Percentiles rank a stretch among this genome's conserved stretches.
phyloP scores from a whole-genome alignment of 2,113 vertebrate species.

The Rhizomys pruinosus region DNA sequence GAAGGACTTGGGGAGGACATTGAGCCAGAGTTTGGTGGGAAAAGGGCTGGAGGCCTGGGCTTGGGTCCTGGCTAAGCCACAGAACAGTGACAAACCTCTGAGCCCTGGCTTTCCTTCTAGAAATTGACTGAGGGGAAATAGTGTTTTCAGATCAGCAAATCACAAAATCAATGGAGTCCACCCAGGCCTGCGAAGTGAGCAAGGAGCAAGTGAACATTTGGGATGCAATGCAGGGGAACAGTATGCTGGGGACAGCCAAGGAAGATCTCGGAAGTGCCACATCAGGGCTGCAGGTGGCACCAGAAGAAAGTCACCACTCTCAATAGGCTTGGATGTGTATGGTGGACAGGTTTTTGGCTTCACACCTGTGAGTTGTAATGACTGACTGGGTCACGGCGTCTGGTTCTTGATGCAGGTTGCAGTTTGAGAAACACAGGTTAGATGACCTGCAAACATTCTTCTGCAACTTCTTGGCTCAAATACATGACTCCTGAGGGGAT shows the following conservation, averaged over 20 bases:
- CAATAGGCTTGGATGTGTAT: background rate
- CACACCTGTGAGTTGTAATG: background rate
- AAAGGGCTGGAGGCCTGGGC: background rate
- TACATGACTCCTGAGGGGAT: background rate
- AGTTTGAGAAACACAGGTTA: background rate
- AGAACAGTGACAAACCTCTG: background rate
- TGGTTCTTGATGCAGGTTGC: background rate
- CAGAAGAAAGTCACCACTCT: background rate
- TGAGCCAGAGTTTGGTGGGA: background rate
- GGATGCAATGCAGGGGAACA: accelerated
- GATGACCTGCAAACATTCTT: background rate
- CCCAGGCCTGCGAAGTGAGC: background rate
- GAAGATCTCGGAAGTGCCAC: too few relatives aligned
- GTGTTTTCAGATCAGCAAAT: background rate
- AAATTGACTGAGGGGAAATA: accelerated
- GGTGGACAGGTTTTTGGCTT: background rate
- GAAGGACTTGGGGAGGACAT: background rate
- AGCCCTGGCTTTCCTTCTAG: background rate
- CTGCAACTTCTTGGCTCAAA: background rate
- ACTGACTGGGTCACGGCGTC: background rate
- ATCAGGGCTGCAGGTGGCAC: background rate
- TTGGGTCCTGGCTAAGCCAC: background rate
- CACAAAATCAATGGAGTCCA: background rate
- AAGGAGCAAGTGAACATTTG: too few relatives aligned
- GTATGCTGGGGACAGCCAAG: too few relatives aligned